Evolutionary conservation across 1,140 invertebrate species (phyloP).

Genomic region (Cotesia vestalis): DNA sequence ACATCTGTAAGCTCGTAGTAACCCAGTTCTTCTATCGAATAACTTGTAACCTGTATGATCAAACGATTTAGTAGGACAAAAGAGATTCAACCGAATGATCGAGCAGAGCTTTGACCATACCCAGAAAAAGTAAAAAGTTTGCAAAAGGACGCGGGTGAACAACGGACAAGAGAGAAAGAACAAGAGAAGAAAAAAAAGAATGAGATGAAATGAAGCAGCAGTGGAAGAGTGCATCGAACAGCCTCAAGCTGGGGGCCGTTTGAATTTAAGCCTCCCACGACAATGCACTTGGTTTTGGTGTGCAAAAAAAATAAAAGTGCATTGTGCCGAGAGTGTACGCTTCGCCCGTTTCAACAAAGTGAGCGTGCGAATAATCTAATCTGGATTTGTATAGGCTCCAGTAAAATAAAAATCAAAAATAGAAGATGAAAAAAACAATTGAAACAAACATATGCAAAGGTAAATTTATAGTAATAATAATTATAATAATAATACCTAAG

Average conservation of each 20-base stretch:
- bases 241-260: slow-evolving; percentile 47
- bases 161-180: slow-evolving; percentile 23
- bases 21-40: slow-evolving; percentile 22
- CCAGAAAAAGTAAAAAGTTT: not conserved
- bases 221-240: slow-evolving; percentile 37
- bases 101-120: slow-evolving; percentile 29
- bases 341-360: slow-evolving; percentile 46
- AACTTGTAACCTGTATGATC: slow-evolving; percentile 9
- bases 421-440: not conserved
- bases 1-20: slow-evolving; percentile 15
- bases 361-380: slow-evolving; percentile 46
- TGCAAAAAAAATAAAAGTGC: slow-evolving; percentile 45
- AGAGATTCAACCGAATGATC: slow-evolving; percentile 25
- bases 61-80: slow-evolving; percentile 26
- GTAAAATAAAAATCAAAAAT: not conserved
- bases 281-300: slow-evolving; percentile 48
- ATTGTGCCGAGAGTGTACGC: slow-evolving; percentile 48
- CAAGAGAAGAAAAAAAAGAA: slow-evolving; percentile 28
- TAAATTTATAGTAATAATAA: not conserved
- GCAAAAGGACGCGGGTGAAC: not conserved
- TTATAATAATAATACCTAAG: too few species aligned
- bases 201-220: slow-evolving; percentile 26
- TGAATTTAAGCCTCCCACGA: slow-evolving; percentile 60
- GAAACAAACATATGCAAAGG: not conserved
- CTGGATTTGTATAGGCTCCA: slow-evolving; percentile 21